Evolutionary conservation across 2,888 invertebrate genomes (phyloP).

Genomic region (Hypselothyrea guttata): DNA sequence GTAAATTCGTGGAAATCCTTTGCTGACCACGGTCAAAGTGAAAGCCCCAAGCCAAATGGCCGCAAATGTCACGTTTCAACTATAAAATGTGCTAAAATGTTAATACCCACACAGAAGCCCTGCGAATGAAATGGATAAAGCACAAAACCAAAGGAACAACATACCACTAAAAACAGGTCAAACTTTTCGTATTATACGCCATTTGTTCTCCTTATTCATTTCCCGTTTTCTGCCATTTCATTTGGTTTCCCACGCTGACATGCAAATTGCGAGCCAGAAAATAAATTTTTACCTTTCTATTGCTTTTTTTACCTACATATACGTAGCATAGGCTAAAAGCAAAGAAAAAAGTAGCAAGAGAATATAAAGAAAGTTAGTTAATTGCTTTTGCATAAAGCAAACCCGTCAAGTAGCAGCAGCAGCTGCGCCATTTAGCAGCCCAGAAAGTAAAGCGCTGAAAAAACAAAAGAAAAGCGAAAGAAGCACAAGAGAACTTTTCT

Average conservation of each 20-base stretch:
- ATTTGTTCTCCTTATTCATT: background rate
- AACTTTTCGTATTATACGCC: slow-evolving; percentile 21
- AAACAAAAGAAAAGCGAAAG: slow-evolving; percentile 2
- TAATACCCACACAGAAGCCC: slow-evolving; percentile 28
- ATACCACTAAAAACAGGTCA: slow-evolving; percentile 33
- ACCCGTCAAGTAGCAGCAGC: slow-evolving; percentile 41
- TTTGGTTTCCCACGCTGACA: slow-evolving; percentile 20
- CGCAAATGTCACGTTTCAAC: slow-evolving; percentile 63
- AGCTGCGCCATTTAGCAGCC: slow-evolving; percentile 26
- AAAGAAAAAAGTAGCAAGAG: slow-evolving; percentile 16
- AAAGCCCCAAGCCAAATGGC: slow-evolving; percentile 19
- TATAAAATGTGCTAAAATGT: slow-evolving; percentile 67
- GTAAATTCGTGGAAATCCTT: slow-evolving; percentile 6
- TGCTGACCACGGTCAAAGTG: slow-evolving; percentile 6
- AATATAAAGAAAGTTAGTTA: slow-evolving; percentile 50
- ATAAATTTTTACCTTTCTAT: slow-evolving; percentile 32
- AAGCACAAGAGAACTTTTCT: slow-evolving; percentile 12
- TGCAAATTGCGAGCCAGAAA: slow-evolving; percentile 48
- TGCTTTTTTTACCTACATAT: slow-evolving; percentile 28
- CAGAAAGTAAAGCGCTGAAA: slow-evolving; percentile 1
- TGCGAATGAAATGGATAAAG: no score
- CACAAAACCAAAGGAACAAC: slow-evolving; percentile 17
- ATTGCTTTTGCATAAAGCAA: slow-evolving; percentile 64
- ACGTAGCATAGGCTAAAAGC: slow-evolving; percentile 20
- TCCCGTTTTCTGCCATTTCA: no score